Base-by-base conservation (phyloP, 2,797 vertebrate species). In the Sarcoramphus papa region DNA sequence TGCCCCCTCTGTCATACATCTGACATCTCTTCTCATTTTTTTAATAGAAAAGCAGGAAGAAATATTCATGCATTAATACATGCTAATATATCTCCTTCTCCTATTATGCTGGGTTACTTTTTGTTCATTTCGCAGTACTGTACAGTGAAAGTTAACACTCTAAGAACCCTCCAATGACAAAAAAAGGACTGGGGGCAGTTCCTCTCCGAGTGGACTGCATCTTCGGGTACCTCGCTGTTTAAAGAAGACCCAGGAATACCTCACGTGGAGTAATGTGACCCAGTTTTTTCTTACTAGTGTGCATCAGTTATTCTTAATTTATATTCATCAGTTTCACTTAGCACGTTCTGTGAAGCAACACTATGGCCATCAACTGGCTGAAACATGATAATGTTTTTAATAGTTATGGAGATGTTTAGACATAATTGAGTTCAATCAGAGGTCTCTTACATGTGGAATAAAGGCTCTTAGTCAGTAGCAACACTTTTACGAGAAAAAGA, bases 1-100 rank as follows among this genome's bases (percentile, higher is more conserved):
- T 97, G 97, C 95, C 88, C 67, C 77, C 95, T 67, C 85, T 96
- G 65, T 92, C 96, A 96, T 50, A 31, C 94, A 78, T 63, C 89
- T 97, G 94, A 95, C 92, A 96, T 68, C 54, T 69, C 40, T 80
- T 64, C 90, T 59, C 56, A 78, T 92, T 96, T 86, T 96, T 96
- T 74, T 95, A 92, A 95, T 15, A 83, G 53, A 81, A 85, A 77
- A 84, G 28, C 3, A 63, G 43, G 65, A 93, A 72, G 81, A 91
- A 95, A 92, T 90, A 88, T 45, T 43, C 53, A 53, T 43, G 15
- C 60, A 72, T 82, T 86, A 79, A 91, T 63, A 85, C 35, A 79
- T 43, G 76, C 50, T 83, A 92, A 91, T 84, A 25, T 24, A 84
- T 67, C 40, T 78, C 81, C 13, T n/a, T 89, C 80, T 85, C 35